Conservation (phyloP, 2,888 invertebrate genomes). For the Listrodromus nycthemerus region DNA sequence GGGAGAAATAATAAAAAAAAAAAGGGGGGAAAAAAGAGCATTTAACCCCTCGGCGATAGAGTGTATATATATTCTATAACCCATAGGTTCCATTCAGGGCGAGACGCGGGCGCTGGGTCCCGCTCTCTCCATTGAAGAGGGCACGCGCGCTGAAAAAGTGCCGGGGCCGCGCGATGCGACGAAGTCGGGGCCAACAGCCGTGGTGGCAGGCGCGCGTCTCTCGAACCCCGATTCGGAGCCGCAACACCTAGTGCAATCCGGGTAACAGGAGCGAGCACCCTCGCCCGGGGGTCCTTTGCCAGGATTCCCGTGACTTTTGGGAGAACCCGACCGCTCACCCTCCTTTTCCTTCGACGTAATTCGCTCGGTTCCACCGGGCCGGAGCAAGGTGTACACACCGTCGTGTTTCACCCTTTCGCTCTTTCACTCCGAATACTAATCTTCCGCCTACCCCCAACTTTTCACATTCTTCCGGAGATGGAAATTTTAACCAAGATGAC, state of each 20-base stretch:
- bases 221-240: slow-evolving; percentile 76
- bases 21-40: slow-evolving; percentile 76
- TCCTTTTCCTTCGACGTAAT: slow-evolving; percentile 24
- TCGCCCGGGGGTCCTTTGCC: slow-evolving; percentile 77
- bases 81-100: slow-evolving; percentile 62
- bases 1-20: slow-evolving; percentile 70
- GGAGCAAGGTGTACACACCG: slow-evolving; percentile 76
- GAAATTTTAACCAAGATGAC: slow-evolving; percentile 20
- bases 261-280: slow-evolving; percentile 72
- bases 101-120: slow-evolving; percentile 43
- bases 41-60: slow-evolving; percentile 78
- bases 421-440: slow-evolving; percentile 50
- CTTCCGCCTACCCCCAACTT: slow-evolving; percentile 26
- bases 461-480: slow-evolving; percentile 10
- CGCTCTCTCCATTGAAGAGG: slow-evolving; percentile 82
- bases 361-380: slow-evolving; percentile 35
- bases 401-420: slow-evolving; percentile 61
- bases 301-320: slow-evolving; percentile 78
- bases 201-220: slow-evolving; percentile 67
- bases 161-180: slow-evolving; percentile 56
- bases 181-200: slow-evolving; percentile 64
- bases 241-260: slow-evolving; percentile 78
- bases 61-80: slow-evolving; percentile 50
- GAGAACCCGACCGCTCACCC: slow-evolving; percentile 67
- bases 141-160: slow-evolving; percentile 80